A percentile compares a stretch with the other conserved stretches of the same genome.
phyloP scores from a whole-genome alignment of 2,113 vertebrate genomes.

The Rhynchomys soricoides region DNA sequence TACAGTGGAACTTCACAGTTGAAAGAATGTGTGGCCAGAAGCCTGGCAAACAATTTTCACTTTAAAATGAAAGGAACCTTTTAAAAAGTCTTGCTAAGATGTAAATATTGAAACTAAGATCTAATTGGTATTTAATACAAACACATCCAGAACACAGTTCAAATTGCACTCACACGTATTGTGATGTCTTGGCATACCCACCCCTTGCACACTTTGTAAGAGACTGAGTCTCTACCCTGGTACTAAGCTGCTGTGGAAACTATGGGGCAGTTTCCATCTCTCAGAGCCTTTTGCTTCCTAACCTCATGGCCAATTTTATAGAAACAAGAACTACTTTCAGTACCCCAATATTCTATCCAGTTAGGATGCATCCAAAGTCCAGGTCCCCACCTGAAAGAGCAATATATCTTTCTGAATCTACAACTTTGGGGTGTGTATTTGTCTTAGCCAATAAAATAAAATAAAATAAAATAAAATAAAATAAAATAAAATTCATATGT shows the following conservation, averaged over 20 bases:
- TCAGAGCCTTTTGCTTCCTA: not conserved
- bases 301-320: not conserved
- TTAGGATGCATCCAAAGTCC: not conserved
- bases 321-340: not conserved
- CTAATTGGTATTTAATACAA: slow-evolving; percentile 81
- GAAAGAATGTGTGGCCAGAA: slow-evolving; percentile 77
- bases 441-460: slow-evolving; percentile 49
- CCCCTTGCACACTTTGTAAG: slow-evolving; percentile 43
- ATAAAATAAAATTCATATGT: not conserved
- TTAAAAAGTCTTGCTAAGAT: slow-evolving; percentile 77
- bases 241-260: not conserved
- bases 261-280: not conserved
- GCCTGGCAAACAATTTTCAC: slow-evolving; percentile 71
- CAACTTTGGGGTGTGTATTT: slow-evolving; percentile 33
- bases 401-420: slow-evolving; percentile 4
- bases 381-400: not conserved
- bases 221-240: not conserved
- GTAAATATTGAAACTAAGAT: slow-evolving; percentile 79
- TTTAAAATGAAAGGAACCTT: slow-evolving; percentile 76
- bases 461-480: too few relatives aligned
- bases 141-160: slow-evolving; percentile 69
- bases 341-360: too few relatives aligned
- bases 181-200: slow-evolving; percentile 71
- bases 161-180: slow-evolving; percentile 64
- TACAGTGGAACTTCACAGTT: slow-evolving; percentile 84